Percentiles rank a stretch among this genome's conserved stretches.
Evolutionary conservation across 2,888 invertebrate genomes (phyloP).

Genomic region (Xestobium rufovillosum): DNA sequence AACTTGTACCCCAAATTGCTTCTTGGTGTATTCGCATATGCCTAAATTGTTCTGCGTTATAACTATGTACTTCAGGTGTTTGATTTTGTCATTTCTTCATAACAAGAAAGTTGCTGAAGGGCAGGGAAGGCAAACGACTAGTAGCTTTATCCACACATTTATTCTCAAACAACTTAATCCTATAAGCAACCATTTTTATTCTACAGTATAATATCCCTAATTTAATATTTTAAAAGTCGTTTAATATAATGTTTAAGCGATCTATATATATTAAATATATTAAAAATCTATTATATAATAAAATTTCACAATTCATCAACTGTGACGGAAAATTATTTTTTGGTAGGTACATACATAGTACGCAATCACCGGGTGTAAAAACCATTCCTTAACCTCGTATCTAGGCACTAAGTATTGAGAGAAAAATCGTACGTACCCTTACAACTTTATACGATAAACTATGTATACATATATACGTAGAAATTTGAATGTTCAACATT

Average conservation of each 20-base stretch:
- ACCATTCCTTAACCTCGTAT: slow-evolving; percentile 25
- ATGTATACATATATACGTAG: no score
- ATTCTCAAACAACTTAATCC: slow-evolving; percentile 29
- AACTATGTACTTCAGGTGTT: no score
- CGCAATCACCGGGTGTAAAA: no score
- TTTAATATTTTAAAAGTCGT: slow-evolving; percentile 13
- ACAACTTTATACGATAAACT: no score
- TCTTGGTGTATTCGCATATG: no score
- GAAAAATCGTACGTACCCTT: no score
- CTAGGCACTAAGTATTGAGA: slow-evolving; percentile 29
- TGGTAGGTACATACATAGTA: slow-evolving; percentile 33
- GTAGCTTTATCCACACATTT: slow-evolving; percentile 32
- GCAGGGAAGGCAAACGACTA: no score
- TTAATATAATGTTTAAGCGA: slow-evolving; percentile 16
- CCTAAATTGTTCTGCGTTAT: no score
- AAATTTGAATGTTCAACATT: no score
- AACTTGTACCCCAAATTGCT: no score
- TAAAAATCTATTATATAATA: slow-evolving; percentile 34
- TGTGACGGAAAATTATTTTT: slow-evolving; percentile 32
- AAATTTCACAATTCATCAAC: slow-evolving; percentile 35
- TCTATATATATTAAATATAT: slow-evolving; percentile 35
- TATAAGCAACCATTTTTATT: slow-evolving; percentile 33
- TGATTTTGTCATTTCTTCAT: no score
- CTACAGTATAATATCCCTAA: slow-evolving; percentile 26
- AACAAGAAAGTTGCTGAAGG: no score